Base-by-base conservation (phyloP, 2,113 vertebrate genomes). In the Trogon surrucura region DNA sequence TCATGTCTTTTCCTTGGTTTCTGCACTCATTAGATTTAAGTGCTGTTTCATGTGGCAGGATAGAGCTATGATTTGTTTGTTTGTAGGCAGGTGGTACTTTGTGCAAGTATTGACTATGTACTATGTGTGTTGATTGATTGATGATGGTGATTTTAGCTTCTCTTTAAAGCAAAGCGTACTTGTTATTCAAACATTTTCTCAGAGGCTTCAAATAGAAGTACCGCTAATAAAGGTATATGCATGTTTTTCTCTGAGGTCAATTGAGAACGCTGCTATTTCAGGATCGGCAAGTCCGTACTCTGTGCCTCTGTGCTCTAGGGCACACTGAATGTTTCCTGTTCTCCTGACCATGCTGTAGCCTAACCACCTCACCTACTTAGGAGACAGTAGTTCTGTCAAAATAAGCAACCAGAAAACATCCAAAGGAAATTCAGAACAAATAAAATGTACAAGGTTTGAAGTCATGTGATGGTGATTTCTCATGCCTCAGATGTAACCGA, bases 131-230 rank as follows among this genome's bases (percentile, higher is more conserved):
- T 85, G 74, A 84, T 82, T 95, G 86, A 95, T 85, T 96, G 72
- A 91, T 92, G 91, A 56, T 78, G 36, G 53, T 69, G 79, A 88
- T 91, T 91, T 88, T 34, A 71, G 18, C 29, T 92, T 93, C 25
- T 93, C 27, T 93, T 93, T 86, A 71, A 91, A 95, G 61, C 15
- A 56, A 89, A 87, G 7, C 25, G 11, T 38, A 36, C 25, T 92
- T 91, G 38, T 51, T 73, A 79, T n/a, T 69, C 72, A 77, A 88
- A 83, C 3, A 1, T n/a, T 85, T 93, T 77, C 30, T 81, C n/a
- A 32, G 56, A 79, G 26, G 20, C 38, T 94, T 91, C 48, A 61
- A 47, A 48, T 36, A 72, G 41, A 36, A 20, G 34, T 67, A 29
- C n/a, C n/a, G 13, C 22, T 78, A 44, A 54, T 61, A 75, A 80